These are phyloP conservation scores for Diachrysia chrysitis DNA, from an alignment of 2,888 invertebrate genomes.

Conservation along the genomic window DNA sequence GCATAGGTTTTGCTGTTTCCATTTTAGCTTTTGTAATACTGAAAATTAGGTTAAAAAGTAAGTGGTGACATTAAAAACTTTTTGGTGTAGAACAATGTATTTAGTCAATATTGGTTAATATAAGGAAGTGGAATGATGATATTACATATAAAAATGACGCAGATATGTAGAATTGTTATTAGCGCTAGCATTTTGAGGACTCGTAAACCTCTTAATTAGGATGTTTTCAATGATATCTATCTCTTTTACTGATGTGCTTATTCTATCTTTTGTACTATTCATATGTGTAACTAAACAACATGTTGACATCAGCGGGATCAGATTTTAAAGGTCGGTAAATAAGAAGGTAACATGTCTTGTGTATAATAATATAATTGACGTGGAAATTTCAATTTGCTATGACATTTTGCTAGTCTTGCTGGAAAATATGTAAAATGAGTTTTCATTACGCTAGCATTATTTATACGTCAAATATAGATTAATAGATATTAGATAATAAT, in stretches of 20 bases:
- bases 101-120: slow-evolving; percentile 20
- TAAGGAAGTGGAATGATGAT: slow-evolving; percentile 22
- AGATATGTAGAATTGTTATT: too few species aligned
- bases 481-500: slow-evolving; percentile 1
- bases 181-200: too few species aligned
- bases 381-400: slow-evolving; percentile 19
- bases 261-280: too few species aligned
- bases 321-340: too few species aligned
- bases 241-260: too few species aligned
- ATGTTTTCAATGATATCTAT: too few species aligned
- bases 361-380: too few species aligned
- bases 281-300: too few species aligned
- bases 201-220: too few species aligned
- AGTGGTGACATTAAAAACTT: slow-evolving; percentile 72
- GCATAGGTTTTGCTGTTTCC: slow-evolving; percentile 90
- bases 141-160: too few species aligned
- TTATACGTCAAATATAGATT: slow-evolving; percentile 12
- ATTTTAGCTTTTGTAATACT: slow-evolving; percentile 91
- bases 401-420: slow-evolving; percentile 34
- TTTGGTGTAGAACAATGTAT: slow-evolving; percentile 9
- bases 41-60: slow-evolving; percentile 90
- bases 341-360: too few species aligned
- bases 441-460: slow-evolving; percentile 18
- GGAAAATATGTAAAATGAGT: slow-evolving; percentile 13
- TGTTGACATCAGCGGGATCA: too few species aligned